A percentile compares a stretch with the other conserved stretches of the same genome.
Conservation (phyloP, 37 sponge, comb jelly and placozoan genomes). For the Cliona cf. orientalis region DNA sequence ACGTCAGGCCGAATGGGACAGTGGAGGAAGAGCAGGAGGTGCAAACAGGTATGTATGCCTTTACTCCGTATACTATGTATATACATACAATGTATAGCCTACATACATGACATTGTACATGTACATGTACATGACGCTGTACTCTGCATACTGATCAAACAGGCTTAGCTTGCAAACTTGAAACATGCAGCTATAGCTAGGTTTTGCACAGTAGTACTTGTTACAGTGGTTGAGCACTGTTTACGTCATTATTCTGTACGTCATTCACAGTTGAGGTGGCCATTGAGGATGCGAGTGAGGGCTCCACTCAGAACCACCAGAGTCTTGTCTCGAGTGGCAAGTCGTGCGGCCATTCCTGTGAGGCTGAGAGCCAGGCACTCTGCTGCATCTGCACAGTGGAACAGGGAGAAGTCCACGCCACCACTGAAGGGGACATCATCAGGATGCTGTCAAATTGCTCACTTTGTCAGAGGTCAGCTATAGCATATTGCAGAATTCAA, state of each 20-base stretch:
- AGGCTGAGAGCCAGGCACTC: neutral
- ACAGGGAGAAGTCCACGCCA: neutral
- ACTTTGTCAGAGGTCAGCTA: conserved; percentile 6
- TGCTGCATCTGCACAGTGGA: conserved; percentile 28
- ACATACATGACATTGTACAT: no score
- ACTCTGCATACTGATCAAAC: no score
- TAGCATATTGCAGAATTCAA: no score
- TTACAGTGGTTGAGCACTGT: no score
- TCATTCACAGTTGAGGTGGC: conserved; percentile 11
- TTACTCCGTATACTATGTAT: no score
- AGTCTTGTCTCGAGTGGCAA: neutral
- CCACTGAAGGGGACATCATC: neutral
- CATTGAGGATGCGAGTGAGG: neutral
- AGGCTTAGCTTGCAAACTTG: no score
- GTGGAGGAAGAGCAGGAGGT: neutral
- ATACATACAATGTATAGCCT: no score
- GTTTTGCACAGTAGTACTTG: no score
- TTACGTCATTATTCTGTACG: neutral
- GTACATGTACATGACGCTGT: no score
- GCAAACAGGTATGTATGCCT: no score
- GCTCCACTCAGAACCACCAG: neutral
- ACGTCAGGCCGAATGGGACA: neutral
- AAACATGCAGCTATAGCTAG: no score
- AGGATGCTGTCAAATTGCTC: neutral
- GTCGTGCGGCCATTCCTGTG: conserved; percentile 35